A percentile compares a stretch with the other conserved stretches of the same genome.
Conservation (phyloP, 2,888 invertebrate genomes). For the Cephus spinipes region DNA sequence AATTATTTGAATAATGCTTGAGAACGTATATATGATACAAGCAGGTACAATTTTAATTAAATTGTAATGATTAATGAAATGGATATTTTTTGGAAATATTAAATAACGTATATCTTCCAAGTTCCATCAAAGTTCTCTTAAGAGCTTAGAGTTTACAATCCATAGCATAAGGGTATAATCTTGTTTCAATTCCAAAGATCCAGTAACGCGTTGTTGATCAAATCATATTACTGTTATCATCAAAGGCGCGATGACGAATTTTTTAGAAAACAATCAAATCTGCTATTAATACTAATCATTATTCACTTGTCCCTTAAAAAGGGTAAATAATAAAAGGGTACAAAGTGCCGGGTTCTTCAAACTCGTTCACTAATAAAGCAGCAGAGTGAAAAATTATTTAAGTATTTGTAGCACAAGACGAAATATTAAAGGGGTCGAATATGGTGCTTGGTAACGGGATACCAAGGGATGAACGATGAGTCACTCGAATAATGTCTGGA, state of each 20-base stretch:
- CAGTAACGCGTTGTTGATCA: neutral
- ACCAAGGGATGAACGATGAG: neutral
- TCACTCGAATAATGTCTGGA: neutral
- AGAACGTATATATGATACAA: neutral
- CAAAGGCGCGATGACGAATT: too few relatives aligned
- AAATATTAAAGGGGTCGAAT: neutral
- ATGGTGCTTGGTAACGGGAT: neutral
- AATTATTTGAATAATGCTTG: neutral
- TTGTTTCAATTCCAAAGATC: neutral
- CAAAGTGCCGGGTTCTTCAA: neutral
- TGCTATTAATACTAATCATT: neutral
- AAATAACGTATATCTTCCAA: neutral
- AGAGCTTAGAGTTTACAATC: neutral
- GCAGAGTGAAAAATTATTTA: neutral
- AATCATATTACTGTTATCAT: neutral
- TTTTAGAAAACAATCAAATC: neutral
- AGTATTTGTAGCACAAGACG: neutral
- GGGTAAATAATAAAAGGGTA: too few relatives aligned
- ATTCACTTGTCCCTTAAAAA: neutral
- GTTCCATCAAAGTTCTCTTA: neutral
- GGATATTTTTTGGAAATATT: neutral
- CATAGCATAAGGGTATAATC: neutral
- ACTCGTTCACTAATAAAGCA: neutral
- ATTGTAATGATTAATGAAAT: neutral
- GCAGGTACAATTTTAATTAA: neutral